phyloP scores from a whole-genome alignment of 2,797 vertebrate species.

The Hozukius guyotensis region DNA sequence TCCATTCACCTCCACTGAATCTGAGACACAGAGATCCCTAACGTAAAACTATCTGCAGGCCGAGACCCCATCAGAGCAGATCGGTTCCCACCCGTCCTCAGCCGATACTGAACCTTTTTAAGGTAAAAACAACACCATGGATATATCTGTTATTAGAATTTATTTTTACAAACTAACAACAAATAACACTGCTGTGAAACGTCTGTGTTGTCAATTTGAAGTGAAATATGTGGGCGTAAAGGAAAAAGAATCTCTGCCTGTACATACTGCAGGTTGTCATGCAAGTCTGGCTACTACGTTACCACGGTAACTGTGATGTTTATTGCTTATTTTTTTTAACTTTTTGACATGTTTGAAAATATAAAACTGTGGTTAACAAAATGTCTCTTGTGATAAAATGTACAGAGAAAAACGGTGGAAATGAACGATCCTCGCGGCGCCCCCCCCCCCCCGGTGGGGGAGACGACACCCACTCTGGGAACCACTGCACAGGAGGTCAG shows the following conservation, averaged over 20 bases:
- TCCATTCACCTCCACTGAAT: neutral
- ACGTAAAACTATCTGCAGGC: neutral
- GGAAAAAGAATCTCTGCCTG: neutral
- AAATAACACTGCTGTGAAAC: neutral
- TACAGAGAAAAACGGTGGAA: neutral
- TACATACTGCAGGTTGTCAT: neutral
- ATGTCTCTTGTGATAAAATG: neutral
- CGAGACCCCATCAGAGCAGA: neutral
- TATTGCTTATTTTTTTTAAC: constrained; percentile 1
- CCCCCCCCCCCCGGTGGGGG: too few species aligned
- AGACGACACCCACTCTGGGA: neutral
- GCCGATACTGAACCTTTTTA: rapidly evolving
- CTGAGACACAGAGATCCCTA: neutral
- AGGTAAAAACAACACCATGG: neutral
- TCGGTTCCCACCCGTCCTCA: neutral
- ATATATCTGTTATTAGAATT: neutral
- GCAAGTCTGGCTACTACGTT: neutral
- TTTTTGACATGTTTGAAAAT: neutral
- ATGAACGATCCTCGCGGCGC: too few species aligned
- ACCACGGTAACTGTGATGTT: neutral
- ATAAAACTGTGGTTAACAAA: neutral
- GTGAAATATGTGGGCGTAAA: neutral
- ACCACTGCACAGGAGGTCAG: neutral
- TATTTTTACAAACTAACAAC: neutral
- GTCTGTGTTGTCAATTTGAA: neutral